Percentiles rank a stretch among this genome's conserved stretches.
Evolutionary conservation across 2,888 invertebrate genomes (phyloP).

Genomic region (Neria commutata): DNA sequence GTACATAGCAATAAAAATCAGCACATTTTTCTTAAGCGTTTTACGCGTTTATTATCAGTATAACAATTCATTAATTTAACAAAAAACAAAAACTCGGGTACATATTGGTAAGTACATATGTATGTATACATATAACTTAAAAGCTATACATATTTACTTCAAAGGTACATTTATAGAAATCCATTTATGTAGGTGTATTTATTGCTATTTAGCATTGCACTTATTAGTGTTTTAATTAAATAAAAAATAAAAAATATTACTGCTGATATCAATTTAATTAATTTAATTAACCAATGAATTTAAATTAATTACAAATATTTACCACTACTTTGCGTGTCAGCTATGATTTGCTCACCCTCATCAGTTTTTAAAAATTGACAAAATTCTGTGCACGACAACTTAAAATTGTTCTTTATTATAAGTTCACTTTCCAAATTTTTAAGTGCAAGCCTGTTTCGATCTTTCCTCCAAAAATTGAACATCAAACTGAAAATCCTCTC

Average conservation of each 20-base stretch:
- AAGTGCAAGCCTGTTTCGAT: constrained; percentile 13
- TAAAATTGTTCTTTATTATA: constrained; percentile 13
- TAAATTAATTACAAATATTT: background rate
- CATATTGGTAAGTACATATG: background rate
- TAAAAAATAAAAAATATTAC: background rate
- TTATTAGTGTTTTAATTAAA: background rate
- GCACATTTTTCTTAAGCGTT: background rate
- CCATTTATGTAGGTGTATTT: background rate
- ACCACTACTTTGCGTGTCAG: background rate
- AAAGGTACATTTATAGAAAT: background rate
- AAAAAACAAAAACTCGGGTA: background rate
- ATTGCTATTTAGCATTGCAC: background rate
- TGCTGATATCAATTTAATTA: background rate
- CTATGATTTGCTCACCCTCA: background rate
- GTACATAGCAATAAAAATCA: background rate
- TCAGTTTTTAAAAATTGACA: constrained; percentile 5
- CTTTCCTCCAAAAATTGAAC: constrained; percentile 19
- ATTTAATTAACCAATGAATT: background rate
- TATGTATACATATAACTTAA: background rate
- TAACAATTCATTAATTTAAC: background rate
- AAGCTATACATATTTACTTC: background rate
- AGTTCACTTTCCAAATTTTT: constrained; percentile 22
- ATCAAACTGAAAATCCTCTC: constrained; percentile 16
- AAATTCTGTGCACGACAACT: constrained; percentile 7
- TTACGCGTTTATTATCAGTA: constrained; percentile 8